These are phyloP conservation scores for Proctacanthus coquilletti DNA, from an alignment of 1,140 invertebrate species.

Conservation along the genomic window DNA sequence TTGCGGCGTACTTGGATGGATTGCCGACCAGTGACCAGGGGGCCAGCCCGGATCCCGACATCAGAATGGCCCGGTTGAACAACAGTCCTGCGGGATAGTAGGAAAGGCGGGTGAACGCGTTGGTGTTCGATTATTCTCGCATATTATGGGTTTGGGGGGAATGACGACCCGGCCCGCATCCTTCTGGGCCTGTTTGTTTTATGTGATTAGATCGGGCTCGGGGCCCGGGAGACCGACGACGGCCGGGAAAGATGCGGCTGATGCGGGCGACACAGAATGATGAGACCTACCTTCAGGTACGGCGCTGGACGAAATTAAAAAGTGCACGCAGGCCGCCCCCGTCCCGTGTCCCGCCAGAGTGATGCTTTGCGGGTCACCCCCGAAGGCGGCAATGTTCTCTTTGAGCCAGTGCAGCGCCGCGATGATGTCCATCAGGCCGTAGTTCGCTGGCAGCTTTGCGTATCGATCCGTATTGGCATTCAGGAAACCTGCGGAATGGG, in stretches of 20 bases:
- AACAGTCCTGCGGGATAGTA: constrained; percentile 76
- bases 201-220: no score
- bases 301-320: constrained; percentile 80
- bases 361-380: constrained; percentile 84
- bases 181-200: no score
- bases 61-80: constrained; percentile 85
- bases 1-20: constrained; percentile 68
- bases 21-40: constrained; percentile 84
- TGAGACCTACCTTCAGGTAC: constrained; percentile 69
- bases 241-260: no score
- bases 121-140: no score
- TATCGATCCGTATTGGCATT: constrained; percentile 74
- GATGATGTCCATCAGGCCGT: constrained; percentile 90
- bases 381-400: constrained; percentile 84
- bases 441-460: constrained; percentile 73
- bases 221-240: no score
- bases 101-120: no score
- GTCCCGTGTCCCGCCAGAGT: constrained; percentile 90
- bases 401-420: constrained; percentile 87
- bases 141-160: no score
- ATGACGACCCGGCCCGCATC: no score
- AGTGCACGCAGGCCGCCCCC: constrained; percentile 88
- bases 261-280: no score
- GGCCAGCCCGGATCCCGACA: constrained; percentile 87
- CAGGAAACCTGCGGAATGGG: constrained; percentile 52